A percentile compares a stretch with the other conserved stretches of the same genome.
phyloP scores from a whole-genome alignment of 2,888 invertebrate species.

The Tubiluchus corallicola region DNA sequence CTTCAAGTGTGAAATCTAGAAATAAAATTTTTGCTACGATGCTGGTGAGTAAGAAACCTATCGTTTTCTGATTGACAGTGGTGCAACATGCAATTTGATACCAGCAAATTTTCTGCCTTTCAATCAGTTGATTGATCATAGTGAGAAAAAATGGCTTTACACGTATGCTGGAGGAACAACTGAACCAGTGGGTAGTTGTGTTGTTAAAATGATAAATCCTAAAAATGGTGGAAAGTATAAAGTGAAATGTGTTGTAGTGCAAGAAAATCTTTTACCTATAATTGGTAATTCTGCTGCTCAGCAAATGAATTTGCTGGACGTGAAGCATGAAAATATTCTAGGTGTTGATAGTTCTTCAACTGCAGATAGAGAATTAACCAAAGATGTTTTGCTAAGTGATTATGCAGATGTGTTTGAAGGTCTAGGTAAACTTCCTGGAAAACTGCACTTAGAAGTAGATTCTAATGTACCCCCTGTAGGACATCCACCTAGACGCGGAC shows the following conservation, averaged over 20 bases:
- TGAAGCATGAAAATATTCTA: neutral
- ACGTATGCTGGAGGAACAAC: neutral
- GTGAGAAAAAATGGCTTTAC: neutral
- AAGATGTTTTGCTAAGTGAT: neutral
- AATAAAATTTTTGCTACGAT: neutral
- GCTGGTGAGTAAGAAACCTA: neutral
- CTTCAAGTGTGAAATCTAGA: neutral
- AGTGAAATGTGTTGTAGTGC: neutral
- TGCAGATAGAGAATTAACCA: neutral
- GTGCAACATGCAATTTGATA: neutral
- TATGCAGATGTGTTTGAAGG: neutral
- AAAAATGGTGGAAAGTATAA: slow-evolving; percentile 1
- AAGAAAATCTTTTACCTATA: neutral
- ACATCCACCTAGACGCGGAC: slow-evolving; percentile 1
- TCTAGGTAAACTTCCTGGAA: neutral
- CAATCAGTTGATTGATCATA: neutral
- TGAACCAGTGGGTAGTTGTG: neutral
- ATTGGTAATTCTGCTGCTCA: neutral
- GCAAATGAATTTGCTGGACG: too few species aligned
- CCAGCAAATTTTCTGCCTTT: neutral
- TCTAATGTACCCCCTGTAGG: neutral
- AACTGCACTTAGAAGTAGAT: neutral
- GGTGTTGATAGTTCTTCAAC: neutral
- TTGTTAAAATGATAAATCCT: neutral
- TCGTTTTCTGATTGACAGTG: neutral